Conservation (phyloP, 2,797 vertebrate genomes). For the Moxostoma hubbsi region DNA sequence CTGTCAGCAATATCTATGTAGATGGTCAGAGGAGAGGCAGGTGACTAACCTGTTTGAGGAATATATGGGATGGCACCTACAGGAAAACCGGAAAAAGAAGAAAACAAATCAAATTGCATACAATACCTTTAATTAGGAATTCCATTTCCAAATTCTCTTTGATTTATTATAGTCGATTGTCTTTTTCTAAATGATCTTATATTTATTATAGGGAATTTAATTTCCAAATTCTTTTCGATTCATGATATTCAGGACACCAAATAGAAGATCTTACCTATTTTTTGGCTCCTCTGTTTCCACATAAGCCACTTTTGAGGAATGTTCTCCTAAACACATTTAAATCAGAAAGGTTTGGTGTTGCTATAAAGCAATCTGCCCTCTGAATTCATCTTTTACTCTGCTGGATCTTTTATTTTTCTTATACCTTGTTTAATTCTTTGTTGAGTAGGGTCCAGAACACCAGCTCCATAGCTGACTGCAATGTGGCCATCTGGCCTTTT, state of each 20-base stretch:
- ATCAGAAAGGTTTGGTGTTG: neutral
- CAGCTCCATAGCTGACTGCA: slow-evolving; percentile 78
- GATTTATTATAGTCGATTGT: too few species aligned
- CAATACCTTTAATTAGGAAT: too few species aligned
- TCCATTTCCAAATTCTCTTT: too few species aligned
- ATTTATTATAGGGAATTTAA: too few species aligned
- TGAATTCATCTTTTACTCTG: neutral
- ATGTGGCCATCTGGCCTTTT: slow-evolving; percentile 69
- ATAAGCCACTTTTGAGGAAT: slow-evolving; percentile 81
- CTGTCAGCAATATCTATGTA: neutral
- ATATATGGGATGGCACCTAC: slow-evolving; percentile 77
- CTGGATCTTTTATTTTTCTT: neutral
- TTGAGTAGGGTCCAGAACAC: slow-evolving; percentile 77
- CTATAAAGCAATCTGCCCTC: neutral
- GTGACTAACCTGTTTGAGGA: slow-evolving; percentile 73
- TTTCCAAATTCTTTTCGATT: too few species aligned
- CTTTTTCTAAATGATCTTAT: too few species aligned
- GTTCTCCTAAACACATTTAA: slow-evolving; percentile 67
- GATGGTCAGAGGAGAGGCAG: neutral
- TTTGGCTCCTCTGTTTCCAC: slow-evolving; percentile 80
- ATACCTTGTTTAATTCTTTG: slow-evolving; percentile 77
- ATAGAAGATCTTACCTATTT: slow-evolving; percentile 70
- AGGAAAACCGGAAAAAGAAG: slow-evolving; percentile 30
- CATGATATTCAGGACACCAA: neutral
- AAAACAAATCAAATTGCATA: too few species aligned